Evolutionary conservation across 2,888 invertebrate species (phyloP).

Genomic region (Nomada ferruginata): DNA sequence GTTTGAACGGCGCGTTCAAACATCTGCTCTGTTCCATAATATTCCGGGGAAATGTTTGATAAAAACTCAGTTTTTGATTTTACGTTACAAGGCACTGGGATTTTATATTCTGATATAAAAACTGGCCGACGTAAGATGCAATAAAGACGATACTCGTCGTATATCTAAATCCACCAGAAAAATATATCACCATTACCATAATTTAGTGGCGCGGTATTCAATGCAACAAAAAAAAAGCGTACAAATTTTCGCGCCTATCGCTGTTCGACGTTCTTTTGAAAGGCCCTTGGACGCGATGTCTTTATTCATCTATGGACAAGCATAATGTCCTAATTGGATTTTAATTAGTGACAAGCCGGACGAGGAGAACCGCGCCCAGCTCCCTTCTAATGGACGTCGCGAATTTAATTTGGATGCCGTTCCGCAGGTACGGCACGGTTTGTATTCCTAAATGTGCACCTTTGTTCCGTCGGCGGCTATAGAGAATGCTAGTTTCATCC

Average conservation of each 20-base stretch:
- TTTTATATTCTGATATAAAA: no score
- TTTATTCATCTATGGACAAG: not conserved
- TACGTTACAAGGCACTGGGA: not conserved
- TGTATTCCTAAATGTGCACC: conserved; percentile 64
- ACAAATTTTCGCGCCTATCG: not conserved
- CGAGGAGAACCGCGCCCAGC: conserved; percentile 26
- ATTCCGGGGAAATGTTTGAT: conserved; percentile 39
- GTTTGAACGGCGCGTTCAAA: conserved; percentile 47
- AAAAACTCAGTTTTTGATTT: conserved; percentile 14
- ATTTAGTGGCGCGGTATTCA: no score
- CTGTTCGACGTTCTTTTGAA: not conserved
- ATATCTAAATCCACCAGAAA: no score
- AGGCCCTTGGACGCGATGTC: not conserved
- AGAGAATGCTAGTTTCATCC: conserved; percentile 52
- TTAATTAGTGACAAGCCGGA: conserved; percentile 60
- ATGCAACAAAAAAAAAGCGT: no score
- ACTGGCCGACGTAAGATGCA: no score
- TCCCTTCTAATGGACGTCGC: conserved; percentile 61
- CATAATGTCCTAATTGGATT: conserved; percentile 59
- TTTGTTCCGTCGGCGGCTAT: conserved; percentile 54
- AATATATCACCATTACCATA: no score
- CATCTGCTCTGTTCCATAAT: conserved; percentile 41
- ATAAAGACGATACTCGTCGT: no score
- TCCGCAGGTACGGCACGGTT: conserved; percentile 41
- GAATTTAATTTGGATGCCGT: conserved; percentile 66